phyloP scores from a whole-genome alignment of 2,797 vertebrate species.

The Graptemys geographica region DNA sequence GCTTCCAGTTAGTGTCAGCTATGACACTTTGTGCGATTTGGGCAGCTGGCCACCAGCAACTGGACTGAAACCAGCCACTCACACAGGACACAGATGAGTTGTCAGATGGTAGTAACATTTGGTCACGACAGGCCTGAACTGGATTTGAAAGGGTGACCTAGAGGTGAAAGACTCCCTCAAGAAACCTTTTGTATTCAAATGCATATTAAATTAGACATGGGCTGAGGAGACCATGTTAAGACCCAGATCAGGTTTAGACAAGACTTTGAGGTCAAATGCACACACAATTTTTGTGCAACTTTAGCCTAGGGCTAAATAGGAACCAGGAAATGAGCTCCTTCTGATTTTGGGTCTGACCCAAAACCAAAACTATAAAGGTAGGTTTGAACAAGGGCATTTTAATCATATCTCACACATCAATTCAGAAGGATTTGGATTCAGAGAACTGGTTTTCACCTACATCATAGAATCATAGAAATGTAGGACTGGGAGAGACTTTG shows the following conservation, averaged over 20 bases:
- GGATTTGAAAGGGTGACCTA: constrained; percentile 73
- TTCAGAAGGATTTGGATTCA: background rate
- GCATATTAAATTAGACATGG: constrained; percentile 66
- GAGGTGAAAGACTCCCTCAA: constrained; percentile 69
- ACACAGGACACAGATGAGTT: constrained; percentile 47
- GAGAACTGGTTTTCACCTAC: background rate
- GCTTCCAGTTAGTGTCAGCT: constrained; percentile 59
- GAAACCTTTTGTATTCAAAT: constrained; percentile 64
- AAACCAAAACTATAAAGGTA: background rate
- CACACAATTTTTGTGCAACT: constrained; percentile 21
- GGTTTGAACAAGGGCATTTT: background rate
- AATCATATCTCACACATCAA: background rate
- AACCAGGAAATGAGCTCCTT: background rate
- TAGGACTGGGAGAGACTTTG: background rate
- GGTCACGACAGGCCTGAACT: constrained; percentile 66
- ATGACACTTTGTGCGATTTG: constrained; percentile 47
- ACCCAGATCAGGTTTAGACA: constrained; percentile 56
- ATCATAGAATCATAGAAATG: background rate
- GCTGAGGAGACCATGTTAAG: constrained; percentile 45
- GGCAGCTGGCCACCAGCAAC: constrained; percentile 69
- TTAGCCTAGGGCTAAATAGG: background rate
- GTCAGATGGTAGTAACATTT: constrained; percentile 72
- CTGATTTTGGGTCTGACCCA: constrained; percentile 17
- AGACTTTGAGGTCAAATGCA: constrained; percentile 46
- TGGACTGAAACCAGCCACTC: constrained; percentile 64